Conservation (phyloP, 2,113 vertebrate species). For the Pterocles gutturalis region DNA sequence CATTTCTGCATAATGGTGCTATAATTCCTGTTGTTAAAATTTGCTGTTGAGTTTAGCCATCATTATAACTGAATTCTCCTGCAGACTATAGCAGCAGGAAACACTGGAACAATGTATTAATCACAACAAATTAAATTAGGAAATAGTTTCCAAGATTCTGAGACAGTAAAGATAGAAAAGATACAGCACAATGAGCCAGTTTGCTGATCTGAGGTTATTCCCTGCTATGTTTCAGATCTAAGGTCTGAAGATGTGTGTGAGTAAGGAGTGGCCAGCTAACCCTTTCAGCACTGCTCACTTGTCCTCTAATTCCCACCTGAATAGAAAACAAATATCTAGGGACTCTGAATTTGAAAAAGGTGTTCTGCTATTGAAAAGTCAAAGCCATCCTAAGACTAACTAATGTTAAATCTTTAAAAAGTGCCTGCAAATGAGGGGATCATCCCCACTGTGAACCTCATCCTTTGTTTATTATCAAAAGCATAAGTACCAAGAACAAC, state of each 20-base stretch:
- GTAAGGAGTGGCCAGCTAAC: neutral
- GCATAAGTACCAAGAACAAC: neutral
- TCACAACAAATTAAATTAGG: constrained; percentile 68
- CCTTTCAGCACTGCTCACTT: neutral
- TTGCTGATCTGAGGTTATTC: neutral
- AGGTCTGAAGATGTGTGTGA: neutral
- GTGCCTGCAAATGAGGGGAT: neutral
- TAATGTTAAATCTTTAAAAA: neutral
- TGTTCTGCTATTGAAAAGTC: neutral
- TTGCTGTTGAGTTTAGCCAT: constrained; percentile 56
- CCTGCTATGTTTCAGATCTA: neutral
- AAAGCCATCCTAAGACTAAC: neutral
- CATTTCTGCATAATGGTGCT: constrained; percentile 48
- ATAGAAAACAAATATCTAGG: neutral
- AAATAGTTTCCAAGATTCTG: constrained; percentile 26
- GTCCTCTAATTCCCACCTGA: neutral
- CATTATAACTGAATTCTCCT: constrained; percentile 58
- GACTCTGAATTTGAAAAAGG: neutral
- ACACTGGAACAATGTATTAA: constrained; percentile 55
- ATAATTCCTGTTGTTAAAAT: constrained; percentile 70
- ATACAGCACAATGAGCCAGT: neutral
- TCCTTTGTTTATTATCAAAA: neutral
- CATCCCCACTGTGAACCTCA: neutral
- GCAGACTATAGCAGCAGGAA: constrained; percentile 45
- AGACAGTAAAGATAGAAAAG: constrained; percentile 13